Percentiles rank a stretch among this genome's conserved stretches.
phyloP scores from a whole-genome alignment of 1,140 invertebrate species.

The Drosophila repletoides region DNA sequence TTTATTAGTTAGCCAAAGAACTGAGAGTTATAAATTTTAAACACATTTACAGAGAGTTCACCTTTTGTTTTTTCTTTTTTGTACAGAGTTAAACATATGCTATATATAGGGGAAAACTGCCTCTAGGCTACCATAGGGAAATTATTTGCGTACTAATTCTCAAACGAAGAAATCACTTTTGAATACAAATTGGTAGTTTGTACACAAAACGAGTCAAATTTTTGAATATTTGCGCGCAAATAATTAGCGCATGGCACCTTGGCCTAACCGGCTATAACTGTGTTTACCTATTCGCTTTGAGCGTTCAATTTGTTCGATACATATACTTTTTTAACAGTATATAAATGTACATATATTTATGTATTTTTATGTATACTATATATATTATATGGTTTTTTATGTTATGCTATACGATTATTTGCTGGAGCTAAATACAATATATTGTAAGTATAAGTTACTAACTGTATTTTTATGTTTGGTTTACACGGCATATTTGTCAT shows the following conservation, averaged over 20 bases:
- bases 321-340: conserved; percentile 42
- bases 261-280: conserved; percentile 30
- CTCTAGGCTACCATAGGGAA: too few species aligned
- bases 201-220: too few species aligned
- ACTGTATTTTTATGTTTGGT: conserved; percentile 9
- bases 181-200: too few species aligned
- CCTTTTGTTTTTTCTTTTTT: not conserved
- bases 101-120: not conserved
- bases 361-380: conserved; percentile 24
- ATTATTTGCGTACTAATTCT: too few species aligned
- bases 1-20: conserved; percentile 5
- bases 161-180: too few species aligned
- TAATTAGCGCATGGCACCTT: too few species aligned
- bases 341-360: conserved; percentile 38
- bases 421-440: conserved; percentile 21
- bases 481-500: conserved; percentile 16
- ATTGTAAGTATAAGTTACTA: conserved; percentile 20
- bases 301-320: conserved; percentile 50
- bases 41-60: conserved; percentile 2
- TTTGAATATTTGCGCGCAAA: too few species aligned
- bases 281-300: conserved; percentile 63
- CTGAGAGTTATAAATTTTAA: conserved; percentile 14
- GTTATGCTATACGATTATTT: conserved; percentile 29
- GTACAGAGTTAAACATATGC: conserved; percentile 18
- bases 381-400: not conserved